Conservation (phyloP, 2,113 vertebrate species). For the Ameiurus melas region DNA sequence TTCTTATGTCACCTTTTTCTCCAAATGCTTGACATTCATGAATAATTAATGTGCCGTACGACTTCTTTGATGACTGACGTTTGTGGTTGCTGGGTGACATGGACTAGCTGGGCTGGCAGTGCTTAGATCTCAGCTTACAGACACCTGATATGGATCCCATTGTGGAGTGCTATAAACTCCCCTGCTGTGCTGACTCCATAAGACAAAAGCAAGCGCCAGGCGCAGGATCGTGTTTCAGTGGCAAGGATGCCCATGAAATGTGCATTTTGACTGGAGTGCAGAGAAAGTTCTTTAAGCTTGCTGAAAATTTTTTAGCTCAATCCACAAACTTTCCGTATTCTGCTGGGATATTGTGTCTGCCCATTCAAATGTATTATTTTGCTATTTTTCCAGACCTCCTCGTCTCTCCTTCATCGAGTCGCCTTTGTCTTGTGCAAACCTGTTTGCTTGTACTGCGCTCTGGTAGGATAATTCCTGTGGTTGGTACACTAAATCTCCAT, state of each 20-base stretch:
- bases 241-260: neutral
- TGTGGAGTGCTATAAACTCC: constrained; percentile 25
- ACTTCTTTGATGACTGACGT: constrained; percentile 24
- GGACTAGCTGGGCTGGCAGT: neutral
- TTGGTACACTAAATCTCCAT: constrained; percentile 30
- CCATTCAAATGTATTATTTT: neutral
- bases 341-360: neutral
- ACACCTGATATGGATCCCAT: constrained; percentile 43
- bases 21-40: constrained; percentile 32
- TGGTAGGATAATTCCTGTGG: constrained; percentile 47
- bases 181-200: constrained; percentile 1
- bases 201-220: neutral
- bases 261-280: neutral
- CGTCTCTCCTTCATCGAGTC: neutral
- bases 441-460: constrained; percentile 32
- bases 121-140: constrained; percentile 46
- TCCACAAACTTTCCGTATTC: constrained; percentile 16
- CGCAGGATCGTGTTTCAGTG: neutral
- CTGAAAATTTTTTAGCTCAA: constrained; percentile 14
- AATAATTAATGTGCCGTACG: constrained; percentile 45
- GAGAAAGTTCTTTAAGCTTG: neutral
- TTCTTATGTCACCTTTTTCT: constrained; percentile 25
- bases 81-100: constrained; percentile 31
- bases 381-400: constrained; percentile 25
- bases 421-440: neutral